Evolutionary conservation across 2,888 invertebrate species (phyloP).

Genomic region (Flexamia atlantica): DNA sequence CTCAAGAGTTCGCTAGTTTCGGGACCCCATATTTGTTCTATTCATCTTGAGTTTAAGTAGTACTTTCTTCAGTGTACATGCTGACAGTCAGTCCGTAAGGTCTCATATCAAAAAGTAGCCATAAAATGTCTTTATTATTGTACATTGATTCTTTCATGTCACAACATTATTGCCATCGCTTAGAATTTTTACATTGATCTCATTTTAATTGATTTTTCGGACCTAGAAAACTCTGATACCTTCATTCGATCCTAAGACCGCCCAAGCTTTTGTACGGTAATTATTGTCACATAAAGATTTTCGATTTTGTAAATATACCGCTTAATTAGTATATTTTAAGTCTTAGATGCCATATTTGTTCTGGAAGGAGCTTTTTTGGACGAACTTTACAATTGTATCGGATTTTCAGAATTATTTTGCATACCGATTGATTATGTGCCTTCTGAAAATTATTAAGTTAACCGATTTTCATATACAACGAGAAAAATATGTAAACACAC

Average conservation of each 20-base stretch:
- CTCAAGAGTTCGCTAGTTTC: too few species aligned
- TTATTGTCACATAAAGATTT: neutral
- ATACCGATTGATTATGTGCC: too few species aligned
- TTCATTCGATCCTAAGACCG: neutral
- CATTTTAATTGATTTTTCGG: neutral
- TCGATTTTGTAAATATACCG: neutral
- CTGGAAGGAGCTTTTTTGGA: neutral
- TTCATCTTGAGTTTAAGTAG: too few species aligned
- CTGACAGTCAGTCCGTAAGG: too few species aligned
- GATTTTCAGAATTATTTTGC: neutral
- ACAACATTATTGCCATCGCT: neutral
- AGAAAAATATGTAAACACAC: too few species aligned
- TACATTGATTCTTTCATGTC: too few species aligned
- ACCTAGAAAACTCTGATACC: neutral
- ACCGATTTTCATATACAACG: too few species aligned
- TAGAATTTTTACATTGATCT: neutral
- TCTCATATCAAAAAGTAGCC: too few species aligned
- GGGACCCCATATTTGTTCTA: too few species aligned
- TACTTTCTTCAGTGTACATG: too few species aligned
- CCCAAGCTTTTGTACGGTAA: neutral
- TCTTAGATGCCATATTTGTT: conserved; percentile 17
- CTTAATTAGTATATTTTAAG: conserved; percentile 9
- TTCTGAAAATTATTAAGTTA: too few species aligned
- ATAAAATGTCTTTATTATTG: too few species aligned
- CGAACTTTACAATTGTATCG: neutral